Evolutionary conservation across 2,888 invertebrate species (phyloP).

Genomic region (Xylocampa areola): DNA sequence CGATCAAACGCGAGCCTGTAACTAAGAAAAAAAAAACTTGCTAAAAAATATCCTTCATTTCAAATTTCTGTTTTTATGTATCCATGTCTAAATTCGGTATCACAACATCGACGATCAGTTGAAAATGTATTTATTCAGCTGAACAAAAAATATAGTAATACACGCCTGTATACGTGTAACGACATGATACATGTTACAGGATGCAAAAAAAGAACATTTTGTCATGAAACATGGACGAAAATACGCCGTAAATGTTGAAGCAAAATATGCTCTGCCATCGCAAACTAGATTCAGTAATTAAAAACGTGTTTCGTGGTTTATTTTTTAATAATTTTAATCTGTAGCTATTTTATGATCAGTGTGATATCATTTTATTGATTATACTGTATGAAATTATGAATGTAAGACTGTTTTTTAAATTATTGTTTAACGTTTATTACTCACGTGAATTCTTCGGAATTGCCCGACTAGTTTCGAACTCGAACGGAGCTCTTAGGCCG

Average conservation of each 20-base stretch:
- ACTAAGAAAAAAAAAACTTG: too few relatives aligned
- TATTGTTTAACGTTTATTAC: too few relatives aligned
- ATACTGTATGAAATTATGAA: too few relatives aligned
- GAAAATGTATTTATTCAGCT: slow-evolving; percentile 26
- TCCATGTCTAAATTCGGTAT: slow-evolving; percentile 15
- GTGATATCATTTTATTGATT: too few relatives aligned
- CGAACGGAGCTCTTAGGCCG: too few relatives aligned
- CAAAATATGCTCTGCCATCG: slow-evolving; percentile 10
- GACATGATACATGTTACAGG: slow-evolving; percentile 37
- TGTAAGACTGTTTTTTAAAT: too few relatives aligned
- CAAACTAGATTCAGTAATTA: slow-evolving; percentile 20
- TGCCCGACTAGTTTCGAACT: too few relatives aligned
- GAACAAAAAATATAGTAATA: slow-evolving; percentile 28
- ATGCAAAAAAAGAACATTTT: slow-evolving; percentile 18
- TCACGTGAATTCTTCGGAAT: too few relatives aligned
- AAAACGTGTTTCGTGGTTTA: slow-evolving; percentile 8
- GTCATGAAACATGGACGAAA: slow-evolving; percentile 44
- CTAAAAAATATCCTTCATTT: too few relatives aligned
- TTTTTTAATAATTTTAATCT: background rate
- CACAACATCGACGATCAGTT: slow-evolving; percentile 1
- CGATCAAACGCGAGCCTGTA: too few relatives aligned
- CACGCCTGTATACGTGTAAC: slow-evolving; percentile 7
- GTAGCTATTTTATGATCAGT: too few relatives aligned
- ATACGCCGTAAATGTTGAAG: slow-evolving; percentile 29
- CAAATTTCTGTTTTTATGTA: background rate